phyloP scores from a whole-genome alignment of 30 jellyfish, hydroid and myxozoan genomes.

The Chrysaora quinquecirrha region DNA sequence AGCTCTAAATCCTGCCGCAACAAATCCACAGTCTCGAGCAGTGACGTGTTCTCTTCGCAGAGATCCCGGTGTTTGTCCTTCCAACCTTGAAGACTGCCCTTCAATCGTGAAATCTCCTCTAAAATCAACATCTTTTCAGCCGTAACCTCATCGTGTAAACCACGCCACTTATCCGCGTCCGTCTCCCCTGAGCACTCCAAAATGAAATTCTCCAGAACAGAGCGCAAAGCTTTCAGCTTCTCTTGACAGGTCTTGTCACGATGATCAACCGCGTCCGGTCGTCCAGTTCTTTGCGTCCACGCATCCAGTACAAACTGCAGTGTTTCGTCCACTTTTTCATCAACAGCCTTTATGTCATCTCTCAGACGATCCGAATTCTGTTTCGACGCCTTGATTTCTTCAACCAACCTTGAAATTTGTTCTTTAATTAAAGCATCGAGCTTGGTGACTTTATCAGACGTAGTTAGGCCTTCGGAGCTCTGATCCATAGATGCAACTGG shows the following conservation, averaged over 20 bases:
- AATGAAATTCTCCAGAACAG: slow-evolving; percentile 24
- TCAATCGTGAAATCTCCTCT: slow-evolving; percentile 27
- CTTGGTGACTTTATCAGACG: background rate
- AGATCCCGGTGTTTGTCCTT: slow-evolving; percentile 22
- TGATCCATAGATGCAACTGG: background rate
- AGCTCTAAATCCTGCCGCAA: slow-evolving; percentile 60
- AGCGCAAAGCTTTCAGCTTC: background rate
- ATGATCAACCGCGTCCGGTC: background rate
- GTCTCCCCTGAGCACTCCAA: slow-evolving; percentile 36
- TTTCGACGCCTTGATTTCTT: background rate
- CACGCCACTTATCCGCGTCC: slow-evolving; percentile 71
- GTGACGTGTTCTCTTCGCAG: slow-evolving; percentile 57
- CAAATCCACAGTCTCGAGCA: slow-evolving; percentile 56
- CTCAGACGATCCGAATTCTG: background rate
- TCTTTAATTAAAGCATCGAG: background rate
- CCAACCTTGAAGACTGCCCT: slow-evolving; percentile 30
- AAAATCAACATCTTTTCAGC: slow-evolving; percentile 12
- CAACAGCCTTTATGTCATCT: background rate
- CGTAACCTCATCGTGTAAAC: slow-evolving; percentile 27
- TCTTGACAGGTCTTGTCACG: slow-evolving; percentile 29
- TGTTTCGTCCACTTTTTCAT: background rate
- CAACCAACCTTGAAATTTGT: background rate
- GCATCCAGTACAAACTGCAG: background rate
- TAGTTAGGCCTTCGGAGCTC: background rate
- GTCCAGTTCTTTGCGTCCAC: slow-evolving; percentile 6